Evolutionary conservation across 2,797 vertebrate species (phyloP).

Genomic region (Danio jaintianensis): DNA sequence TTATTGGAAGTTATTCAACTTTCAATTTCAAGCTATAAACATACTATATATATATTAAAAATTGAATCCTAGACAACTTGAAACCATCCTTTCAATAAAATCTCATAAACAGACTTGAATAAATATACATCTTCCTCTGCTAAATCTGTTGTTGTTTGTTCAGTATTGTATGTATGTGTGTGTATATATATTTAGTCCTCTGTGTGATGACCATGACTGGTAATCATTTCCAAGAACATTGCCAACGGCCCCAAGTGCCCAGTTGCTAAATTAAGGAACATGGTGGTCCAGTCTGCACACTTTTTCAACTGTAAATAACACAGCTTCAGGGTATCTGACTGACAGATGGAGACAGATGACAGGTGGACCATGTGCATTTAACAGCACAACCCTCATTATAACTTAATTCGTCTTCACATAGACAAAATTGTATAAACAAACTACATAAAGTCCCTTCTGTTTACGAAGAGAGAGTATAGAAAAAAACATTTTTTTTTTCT

Average conservation of each 20-base stretch:
- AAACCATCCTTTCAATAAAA: background rate
- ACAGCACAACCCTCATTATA: background rate
- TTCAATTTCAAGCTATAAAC: too few species aligned
- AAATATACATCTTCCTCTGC: background rate
- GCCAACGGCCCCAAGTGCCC: slow-evolving; percentile 26
- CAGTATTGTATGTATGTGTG: background rate
- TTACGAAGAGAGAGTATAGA: background rate
- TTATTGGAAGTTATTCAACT: too few species aligned
- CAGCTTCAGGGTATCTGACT: slow-evolving; percentile 2
- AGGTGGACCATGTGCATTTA: background rate
- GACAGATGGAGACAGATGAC: slow-evolving; percentile 3
- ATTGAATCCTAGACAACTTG: background rate
- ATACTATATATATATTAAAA: background rate
- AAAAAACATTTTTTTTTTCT: background rate
- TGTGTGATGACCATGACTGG: slow-evolving; percentile 32
- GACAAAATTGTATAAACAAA: background rate
- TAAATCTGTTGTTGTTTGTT: slow-evolving; percentile 10
- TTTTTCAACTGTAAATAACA: slow-evolving; percentile 28
- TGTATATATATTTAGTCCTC: slow-evolving; percentile 31
- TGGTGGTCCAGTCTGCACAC: slow-evolving; percentile 24
- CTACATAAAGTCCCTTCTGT: background rate
- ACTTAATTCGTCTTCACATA: background rate
- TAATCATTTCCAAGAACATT: slow-evolving; percentile 45
- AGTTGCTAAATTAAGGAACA: slow-evolving; percentile 31
- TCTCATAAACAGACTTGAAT: background rate